A percentile compares a stretch with the other conserved stretches of the same genome.
Evolutionary conservation across 1,140 invertebrate genomes (phyloP).

Genomic region (Latrodectus geometricus): DNA sequence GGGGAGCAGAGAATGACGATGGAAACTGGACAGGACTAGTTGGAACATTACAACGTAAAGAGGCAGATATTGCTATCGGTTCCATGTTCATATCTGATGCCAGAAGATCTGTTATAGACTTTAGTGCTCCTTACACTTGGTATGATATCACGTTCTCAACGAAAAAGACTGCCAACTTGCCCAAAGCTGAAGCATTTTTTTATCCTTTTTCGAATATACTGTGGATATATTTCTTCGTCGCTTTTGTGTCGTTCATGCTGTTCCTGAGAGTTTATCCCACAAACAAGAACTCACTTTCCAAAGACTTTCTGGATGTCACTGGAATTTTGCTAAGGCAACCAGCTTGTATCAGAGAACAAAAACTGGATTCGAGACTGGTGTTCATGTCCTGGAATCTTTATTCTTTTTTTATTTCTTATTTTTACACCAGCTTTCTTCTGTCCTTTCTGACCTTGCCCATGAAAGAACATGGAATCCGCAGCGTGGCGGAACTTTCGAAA

Average conservation of each 20-base stretch:
- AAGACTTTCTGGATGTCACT: neutral
- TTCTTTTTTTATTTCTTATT: neutral
- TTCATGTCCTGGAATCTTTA: neutral
- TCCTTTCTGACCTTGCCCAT: constrained; percentile 5
- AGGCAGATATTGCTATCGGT: constrained; percentile 6
- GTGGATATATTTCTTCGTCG: neutral
- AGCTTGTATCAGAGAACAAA: neutral
- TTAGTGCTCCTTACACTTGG: constrained; percentile 15
- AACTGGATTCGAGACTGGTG: neutral
- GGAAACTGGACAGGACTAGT: constrained; percentile 24
- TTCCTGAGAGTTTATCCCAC: neutral
- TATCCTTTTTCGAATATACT: neutral
- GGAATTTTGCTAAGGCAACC: neutral
- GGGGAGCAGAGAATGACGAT: neutral
- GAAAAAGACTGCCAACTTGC: neutral
- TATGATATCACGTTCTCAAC: constrained; percentile 14
- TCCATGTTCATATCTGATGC: constrained; percentile 6
- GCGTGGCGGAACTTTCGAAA: neutral
- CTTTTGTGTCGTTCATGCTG: neutral
- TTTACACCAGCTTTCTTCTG: neutral
- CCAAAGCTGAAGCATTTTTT: constrained; percentile 1
- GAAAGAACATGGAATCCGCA: neutral
- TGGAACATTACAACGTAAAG: constrained; percentile 7
- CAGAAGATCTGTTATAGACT: neutral
- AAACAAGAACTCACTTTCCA: neutral